phyloP scores from a whole-genome alignment of 2,888 invertebrate genomes.

The Callosobruchus maculatus region DNA sequence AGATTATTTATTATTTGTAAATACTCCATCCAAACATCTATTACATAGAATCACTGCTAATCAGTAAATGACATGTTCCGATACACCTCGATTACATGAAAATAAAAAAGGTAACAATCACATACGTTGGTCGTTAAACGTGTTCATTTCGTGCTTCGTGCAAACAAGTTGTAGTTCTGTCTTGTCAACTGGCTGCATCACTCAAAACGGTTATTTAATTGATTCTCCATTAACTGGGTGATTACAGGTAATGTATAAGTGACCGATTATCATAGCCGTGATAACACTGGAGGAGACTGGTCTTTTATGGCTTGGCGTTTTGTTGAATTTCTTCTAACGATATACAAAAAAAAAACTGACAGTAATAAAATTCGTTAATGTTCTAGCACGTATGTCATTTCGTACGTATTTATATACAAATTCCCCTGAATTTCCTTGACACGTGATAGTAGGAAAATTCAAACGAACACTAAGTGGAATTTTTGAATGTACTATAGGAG shows the following conservation, averaged over 20 bases:
- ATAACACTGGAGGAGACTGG: no score
- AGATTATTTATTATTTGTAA: no score
- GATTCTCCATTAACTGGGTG: background rate
- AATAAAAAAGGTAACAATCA: background rate
- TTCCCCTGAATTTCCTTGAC: no score
- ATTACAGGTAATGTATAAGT: background rate
- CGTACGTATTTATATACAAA: no score
- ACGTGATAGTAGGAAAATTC: no score
- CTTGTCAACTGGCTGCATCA: background rate
- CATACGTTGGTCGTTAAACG: background rate
- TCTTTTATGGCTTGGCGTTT: no score
- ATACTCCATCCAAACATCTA: background rate
- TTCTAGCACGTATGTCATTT: no score
- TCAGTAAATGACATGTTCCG: background rate
- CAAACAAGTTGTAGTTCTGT: background rate
- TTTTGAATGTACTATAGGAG: no score
- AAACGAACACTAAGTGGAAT: no score
- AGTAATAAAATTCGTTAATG: no score
- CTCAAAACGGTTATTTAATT: background rate
- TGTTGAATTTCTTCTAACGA: no score
- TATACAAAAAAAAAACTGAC: no score
- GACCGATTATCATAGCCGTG: background rate
- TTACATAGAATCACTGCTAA: background rate
- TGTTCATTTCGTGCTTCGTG: background rate
- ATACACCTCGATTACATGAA: background rate